A percentile compares a stretch with the other conserved stretches of the same genome.
These are phyloP conservation scores for Diachasma alloeum DNA, from an alignment of 1,140 invertebrate genomes.

Conservation along the genomic window DNA sequence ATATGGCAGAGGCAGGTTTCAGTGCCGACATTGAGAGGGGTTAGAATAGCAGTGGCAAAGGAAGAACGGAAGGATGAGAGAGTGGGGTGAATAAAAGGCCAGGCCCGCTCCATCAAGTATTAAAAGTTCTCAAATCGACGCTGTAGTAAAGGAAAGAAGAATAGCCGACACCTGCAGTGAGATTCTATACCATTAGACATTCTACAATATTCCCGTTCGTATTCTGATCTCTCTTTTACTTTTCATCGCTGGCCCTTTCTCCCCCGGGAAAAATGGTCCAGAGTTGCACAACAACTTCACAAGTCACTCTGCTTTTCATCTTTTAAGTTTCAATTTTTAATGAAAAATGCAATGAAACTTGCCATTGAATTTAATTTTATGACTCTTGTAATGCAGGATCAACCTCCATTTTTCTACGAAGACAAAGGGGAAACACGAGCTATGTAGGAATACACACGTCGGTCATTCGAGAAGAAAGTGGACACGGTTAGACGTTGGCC, in stretches of 20 bases:
- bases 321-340: too few relatives aligned
- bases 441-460: neutral
- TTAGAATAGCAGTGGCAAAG: neutral
- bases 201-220: conserved; percentile 27
- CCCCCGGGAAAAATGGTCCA: neutral
- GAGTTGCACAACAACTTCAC: neutral
- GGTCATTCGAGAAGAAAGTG: neutral
- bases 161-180: conserved; percentile 41
- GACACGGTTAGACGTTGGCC: conserved; percentile 11
- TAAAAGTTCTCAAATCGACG: conserved; percentile 57
- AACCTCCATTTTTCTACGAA: neutral
- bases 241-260: neutral
- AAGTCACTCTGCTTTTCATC: neutral
- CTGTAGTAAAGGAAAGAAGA: conserved; percentile 43
- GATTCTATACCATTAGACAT: conserved; percentile 43
- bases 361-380: neutral
- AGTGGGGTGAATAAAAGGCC: neutral
- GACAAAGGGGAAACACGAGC: neutral
- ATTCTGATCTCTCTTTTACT: neutral
- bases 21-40: neutral
- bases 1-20: neutral
- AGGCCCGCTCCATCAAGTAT: conserved; percentile 48
- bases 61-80: neutral
- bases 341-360: neutral
- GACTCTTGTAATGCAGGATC: neutral